These are phyloP conservation scores for Drosophila recens DNA, from an alignment of 2,888 invertebrate genomes.

Conservation along the genomic window DNA sequence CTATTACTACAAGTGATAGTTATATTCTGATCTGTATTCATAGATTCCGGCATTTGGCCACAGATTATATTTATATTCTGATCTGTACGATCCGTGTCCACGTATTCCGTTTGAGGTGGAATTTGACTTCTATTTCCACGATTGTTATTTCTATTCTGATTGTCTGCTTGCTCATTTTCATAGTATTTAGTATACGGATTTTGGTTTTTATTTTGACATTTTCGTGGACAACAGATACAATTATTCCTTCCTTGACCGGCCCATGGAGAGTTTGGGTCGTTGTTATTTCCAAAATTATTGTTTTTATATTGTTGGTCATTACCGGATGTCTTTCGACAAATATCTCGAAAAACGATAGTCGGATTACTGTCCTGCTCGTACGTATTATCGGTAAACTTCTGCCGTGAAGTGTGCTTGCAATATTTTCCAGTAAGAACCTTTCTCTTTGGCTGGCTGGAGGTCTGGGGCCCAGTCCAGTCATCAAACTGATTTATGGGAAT, in stretches of 20 bases:
- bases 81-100: too few relatives aligned
- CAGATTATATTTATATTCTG: too few relatives aligned
- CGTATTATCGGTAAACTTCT: constrained; percentile 1
- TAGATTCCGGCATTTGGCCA: too few relatives aligned
- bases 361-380: background rate
- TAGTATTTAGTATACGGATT: background rate
- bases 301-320: background rate
- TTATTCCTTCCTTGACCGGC: background rate
- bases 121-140: too few relatives aligned
- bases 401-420: constrained; percentile 1
- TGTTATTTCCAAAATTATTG: too few relatives aligned
- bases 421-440: constrained; percentile 14
- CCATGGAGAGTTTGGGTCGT: background rate
- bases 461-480: background rate
- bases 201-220: constrained; percentile 1
- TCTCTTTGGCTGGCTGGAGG: background rate
- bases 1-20: background rate
- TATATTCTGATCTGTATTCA: too few relatives aligned
- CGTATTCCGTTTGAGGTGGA: too few relatives aligned
- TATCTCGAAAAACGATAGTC: background rate
- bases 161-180: background rate
- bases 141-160: background rate
- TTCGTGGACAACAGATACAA: background rate
- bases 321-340: constrained; percentile 7
- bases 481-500: background rate